Conservation (phyloP, 1,140 invertebrate species). For the Ceratina calcarata region DNA sequence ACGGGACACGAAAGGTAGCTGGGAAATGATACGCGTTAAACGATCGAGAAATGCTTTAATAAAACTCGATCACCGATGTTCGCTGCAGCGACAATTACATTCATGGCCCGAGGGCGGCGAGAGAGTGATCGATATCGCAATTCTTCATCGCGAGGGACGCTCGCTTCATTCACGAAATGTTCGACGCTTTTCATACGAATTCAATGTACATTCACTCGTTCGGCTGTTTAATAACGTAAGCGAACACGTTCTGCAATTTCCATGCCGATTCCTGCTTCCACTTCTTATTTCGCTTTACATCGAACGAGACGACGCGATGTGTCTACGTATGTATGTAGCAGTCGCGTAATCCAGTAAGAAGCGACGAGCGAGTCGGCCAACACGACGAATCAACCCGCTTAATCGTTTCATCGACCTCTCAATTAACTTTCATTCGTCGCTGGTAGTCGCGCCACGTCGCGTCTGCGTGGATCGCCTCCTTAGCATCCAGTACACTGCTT, state of each 20-base stretch:
- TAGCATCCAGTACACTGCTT: no score
- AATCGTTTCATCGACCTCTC: slow-evolving; percentile 49
- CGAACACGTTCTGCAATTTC: background rate
- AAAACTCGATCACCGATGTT: slow-evolving; percentile 25
- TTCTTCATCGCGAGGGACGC: background rate
- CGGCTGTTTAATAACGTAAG: background rate
- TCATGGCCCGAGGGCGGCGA: background rate
- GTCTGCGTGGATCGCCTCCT: background rate
- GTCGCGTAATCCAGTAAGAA: background rate
- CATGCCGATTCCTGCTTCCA: slow-evolving; percentile 1
- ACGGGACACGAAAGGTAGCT: background rate
- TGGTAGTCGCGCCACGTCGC: slow-evolving; percentile 19
- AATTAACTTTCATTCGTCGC: slow-evolving; percentile 38
- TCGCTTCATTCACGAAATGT: background rate
- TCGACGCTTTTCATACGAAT: background rate
- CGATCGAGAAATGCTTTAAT: slow-evolving; percentile 46
- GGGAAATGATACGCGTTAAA: background rate
- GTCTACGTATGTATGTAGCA: background rate
- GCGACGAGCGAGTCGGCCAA: background rate
- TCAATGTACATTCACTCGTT: background rate
- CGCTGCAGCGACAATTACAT: slow-evolving; percentile 21
- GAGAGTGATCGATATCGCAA: slow-evolving; percentile 4
- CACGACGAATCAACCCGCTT: slow-evolving; percentile 2
- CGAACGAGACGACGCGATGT: no score
- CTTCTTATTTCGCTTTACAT: background rate